Evolutionary conservation across 2,797 vertebrate species (phyloP).

Genomic region (Poecilia gillii): DNA sequence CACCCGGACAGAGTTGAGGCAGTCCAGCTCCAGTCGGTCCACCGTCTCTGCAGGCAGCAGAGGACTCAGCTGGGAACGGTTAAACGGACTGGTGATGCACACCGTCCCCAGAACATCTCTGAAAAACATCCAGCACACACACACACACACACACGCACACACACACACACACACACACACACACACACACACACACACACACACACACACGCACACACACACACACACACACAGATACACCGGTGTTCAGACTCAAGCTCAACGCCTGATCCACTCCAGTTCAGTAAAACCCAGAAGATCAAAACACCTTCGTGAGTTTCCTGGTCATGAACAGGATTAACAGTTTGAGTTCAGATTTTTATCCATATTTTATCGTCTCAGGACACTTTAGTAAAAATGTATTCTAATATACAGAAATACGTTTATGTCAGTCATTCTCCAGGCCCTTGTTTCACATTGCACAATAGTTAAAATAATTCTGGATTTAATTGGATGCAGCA

Average conservation of each 20-base stretch:
- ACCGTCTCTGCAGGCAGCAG: conserved; percentile 85
- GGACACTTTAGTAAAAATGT: neutral
- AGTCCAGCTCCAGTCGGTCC: conserved; percentile 86
- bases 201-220: no score
- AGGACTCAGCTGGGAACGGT: conserved; percentile 77
- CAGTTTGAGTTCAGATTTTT: neutral
- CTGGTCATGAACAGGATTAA: neutral
- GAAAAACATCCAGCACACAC: conserved; percentile 18
- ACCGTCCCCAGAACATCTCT: conserved; percentile 90
- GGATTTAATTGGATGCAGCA: neutral
- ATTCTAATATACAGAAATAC: neutral
- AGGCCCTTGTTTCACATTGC: neutral
- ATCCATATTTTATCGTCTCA: neutral
- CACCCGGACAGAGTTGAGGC: conserved; percentile 89
- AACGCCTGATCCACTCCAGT: neutral
- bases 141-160: no score
- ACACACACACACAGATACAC: no score
- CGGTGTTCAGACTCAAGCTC: neutral
- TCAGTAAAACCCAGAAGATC: neutral
- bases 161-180: no score
- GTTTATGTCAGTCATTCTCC: neutral
- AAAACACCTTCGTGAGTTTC: neutral
- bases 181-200: no score
- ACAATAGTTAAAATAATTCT: neutral
- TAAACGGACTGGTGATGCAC: conserved; percentile 85